Evolutionary conservation across 2,888 invertebrate genomes (phyloP).

Genomic region (Noctua comes): DNA sequence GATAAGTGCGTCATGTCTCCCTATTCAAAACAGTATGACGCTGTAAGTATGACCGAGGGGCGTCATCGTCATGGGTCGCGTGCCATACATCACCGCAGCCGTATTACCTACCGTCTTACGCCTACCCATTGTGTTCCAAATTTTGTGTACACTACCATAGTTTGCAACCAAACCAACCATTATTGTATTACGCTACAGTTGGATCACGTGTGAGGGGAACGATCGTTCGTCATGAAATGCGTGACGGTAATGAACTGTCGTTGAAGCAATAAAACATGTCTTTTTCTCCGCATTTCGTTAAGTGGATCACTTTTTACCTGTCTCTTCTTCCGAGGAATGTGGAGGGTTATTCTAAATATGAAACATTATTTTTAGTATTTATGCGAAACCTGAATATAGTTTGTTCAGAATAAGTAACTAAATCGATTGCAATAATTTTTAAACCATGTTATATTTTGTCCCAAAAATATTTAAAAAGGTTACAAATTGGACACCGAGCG

Average conservation of each 20-base stretch:
- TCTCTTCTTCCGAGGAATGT: background rate
- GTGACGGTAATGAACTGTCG: slow-evolving; percentile 45
- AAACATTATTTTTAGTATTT: too few relatives aligned
- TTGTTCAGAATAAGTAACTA: too few relatives aligned
- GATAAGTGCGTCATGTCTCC: background rate
- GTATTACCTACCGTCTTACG: slow-evolving; percentile 42
- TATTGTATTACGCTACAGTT: slow-evolving; percentile 35
- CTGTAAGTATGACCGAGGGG: slow-evolving; percentile 49
- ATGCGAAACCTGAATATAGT: too few relatives aligned
- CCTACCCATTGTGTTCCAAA: slow-evolving; percentile 40
- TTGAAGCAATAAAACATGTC: slow-evolving; percentile 2
- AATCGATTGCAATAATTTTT: too few relatives aligned
- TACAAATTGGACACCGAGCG: too few relatives aligned
- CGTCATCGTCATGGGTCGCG: slow-evolving; percentile 73
- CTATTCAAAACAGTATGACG: slow-evolving; percentile 11
- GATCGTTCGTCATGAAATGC: slow-evolving; percentile 54
- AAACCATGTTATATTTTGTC: too few relatives aligned
- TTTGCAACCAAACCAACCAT: slow-evolving; percentile 28
- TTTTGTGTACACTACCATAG: slow-evolving; percentile 37
- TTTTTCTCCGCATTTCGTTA: slow-evolving; percentile 4
- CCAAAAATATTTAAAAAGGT: too few relatives aligned
- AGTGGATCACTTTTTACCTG: background rate
- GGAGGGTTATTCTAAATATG: background rate
- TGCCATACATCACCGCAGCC: slow-evolving; percentile 40
- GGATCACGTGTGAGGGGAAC: slow-evolving; percentile 29